Evolutionary conservation across 2,888 invertebrate species (phyloP).

Genomic region (Thecophora atra): DNA sequence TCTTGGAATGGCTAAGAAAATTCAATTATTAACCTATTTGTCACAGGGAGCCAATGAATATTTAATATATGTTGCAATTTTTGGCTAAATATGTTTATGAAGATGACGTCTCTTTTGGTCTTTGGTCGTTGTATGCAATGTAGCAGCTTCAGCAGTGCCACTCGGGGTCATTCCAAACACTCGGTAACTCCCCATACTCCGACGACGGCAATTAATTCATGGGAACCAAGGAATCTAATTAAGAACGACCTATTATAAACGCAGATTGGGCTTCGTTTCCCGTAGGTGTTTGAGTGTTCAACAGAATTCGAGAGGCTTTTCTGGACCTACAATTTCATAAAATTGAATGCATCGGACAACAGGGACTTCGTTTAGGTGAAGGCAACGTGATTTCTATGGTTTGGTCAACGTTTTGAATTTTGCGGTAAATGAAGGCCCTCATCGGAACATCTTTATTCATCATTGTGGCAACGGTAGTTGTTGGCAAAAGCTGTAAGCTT

Average conservation of each 20-base stretch:
- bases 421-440: no score
- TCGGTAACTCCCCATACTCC: not conserved
- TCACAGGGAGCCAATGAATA: not conserved
- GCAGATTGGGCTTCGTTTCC: not conserved
- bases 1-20: no score
- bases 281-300: no score
- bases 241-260: slow-evolving; percentile 12
- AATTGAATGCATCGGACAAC: slow-evolving; percentile 5
- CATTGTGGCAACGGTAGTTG: slow-evolving; percentile 19
- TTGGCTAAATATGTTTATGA: not conserved
- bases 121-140: no score
- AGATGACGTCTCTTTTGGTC: no score
- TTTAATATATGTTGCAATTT: not conserved
- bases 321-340: not conserved
- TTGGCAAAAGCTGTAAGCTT: no score
- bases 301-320: no score
- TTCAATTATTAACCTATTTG: not conserved
- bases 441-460: slow-evolving; percentile 15
- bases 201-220: slow-evolving; percentile 2
- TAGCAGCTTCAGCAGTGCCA: not conserved
- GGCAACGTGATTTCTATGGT: slow-evolving; percentile 3
- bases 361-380: not conserved
- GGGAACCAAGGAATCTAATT: slow-evolving; percentile 24
- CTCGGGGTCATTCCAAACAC: no score
- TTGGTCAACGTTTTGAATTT: not conserved